phyloP scores from a whole-genome alignment of 2,797 vertebrate species.

The Falco novaeseelandiae region DNA sequence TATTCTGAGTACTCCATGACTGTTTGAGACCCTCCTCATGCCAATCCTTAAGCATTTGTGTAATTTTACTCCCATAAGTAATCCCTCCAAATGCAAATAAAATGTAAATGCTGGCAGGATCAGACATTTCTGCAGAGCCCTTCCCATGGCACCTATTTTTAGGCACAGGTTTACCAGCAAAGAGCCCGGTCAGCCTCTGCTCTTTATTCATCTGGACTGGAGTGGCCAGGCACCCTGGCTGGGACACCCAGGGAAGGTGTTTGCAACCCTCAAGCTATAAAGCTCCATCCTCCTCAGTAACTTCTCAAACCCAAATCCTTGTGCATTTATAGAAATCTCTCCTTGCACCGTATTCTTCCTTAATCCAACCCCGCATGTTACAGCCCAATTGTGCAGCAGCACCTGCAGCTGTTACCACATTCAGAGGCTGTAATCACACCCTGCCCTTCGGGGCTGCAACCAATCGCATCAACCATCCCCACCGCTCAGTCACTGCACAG shows the following conservation, averaged over 20 bases:
- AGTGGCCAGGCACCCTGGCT: rapidly evolving
- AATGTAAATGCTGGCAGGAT: background rate
- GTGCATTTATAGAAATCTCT: background rate
- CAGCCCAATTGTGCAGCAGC: background rate
- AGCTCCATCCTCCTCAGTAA: background rate
- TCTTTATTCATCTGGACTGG: background rate
- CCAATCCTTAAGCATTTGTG: background rate
- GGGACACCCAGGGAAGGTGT: background rate
- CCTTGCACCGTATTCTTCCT: background rate
- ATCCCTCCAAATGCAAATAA: background rate
- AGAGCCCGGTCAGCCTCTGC: background rate
- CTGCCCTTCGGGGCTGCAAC: rapidly evolving
- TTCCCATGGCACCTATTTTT: background rate
- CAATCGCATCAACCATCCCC: rapidly evolving
- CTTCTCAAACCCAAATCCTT: background rate
- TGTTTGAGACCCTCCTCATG: background rate
- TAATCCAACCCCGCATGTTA: background rate
- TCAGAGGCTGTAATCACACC: background rate
- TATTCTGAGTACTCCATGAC: background rate
- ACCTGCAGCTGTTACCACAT: background rate
- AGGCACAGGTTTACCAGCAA: background rate
- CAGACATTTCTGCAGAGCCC: background rate
- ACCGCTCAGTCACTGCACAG: rapidly evolving
- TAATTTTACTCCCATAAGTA: background rate
- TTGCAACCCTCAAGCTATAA: background rate